Conservation (phyloP, 2,113 vertebrate genomes). For the Vidua macroura region DNA sequence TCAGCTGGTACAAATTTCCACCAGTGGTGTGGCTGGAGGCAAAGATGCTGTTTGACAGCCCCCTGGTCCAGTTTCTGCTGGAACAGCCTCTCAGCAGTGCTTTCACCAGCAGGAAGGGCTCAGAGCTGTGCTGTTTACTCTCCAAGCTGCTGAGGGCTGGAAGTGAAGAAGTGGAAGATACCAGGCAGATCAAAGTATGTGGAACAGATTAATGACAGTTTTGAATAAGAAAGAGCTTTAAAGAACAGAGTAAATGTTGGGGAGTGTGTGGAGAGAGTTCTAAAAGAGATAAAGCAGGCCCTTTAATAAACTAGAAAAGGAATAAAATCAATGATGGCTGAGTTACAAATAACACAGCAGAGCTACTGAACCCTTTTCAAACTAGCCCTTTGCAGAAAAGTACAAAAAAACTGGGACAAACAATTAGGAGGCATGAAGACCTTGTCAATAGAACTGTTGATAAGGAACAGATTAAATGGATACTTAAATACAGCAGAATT, state of each 20-base stretch:
- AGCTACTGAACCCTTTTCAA: conserved; percentile 21
- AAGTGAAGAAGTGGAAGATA: not conserved
- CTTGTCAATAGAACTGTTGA: conserved; percentile 46
- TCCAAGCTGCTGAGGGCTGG: not conserved
- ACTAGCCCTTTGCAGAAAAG: not conserved
- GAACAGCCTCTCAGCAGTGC: not conserved
- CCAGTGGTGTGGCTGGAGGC: fast-evolving
- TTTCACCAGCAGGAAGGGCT: not conserved
- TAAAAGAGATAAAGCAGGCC: not conserved
- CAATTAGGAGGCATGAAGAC: conserved; percentile 40
- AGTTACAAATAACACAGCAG: not conserved
- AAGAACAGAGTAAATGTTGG: not conserved
- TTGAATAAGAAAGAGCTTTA: not conserved
- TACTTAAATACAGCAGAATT: not conserved
- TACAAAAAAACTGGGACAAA: conserved; percentile 18
- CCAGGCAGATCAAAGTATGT: not conserved
- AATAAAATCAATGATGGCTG: conserved; percentile 15
- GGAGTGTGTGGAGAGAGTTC: not conserved
- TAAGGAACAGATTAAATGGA: conserved; percentile 21
- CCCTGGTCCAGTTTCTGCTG: not conserved
- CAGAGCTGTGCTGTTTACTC: not conserved
- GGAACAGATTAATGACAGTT: not conserved
- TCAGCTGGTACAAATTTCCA: fast-evolving
- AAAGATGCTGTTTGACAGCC: not conserved
- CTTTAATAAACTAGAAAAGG: conserved; percentile 36